Conservation (phyloP, 2,888 invertebrate species). For the Crocallis elinguaria region DNA sequence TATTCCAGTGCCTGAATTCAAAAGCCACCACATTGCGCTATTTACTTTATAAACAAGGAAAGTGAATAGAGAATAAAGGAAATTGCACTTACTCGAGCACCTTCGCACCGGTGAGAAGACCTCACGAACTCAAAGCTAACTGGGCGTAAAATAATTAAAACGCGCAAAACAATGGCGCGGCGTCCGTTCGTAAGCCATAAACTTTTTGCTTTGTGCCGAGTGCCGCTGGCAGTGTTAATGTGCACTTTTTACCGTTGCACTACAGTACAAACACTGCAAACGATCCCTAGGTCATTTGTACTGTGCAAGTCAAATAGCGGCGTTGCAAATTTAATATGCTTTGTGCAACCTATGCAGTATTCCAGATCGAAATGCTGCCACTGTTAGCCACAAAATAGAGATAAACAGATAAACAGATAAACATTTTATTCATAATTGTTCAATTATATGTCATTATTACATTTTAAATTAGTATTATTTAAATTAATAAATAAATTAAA, state of each 20-base stretch:
- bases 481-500: no score
- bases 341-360: no score
- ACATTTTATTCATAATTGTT: no score
- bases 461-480: no score
- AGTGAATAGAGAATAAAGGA: not conserved
- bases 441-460: no score
- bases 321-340: no score
- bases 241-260: constrained; percentile 32
- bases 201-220: constrained; percentile 56
- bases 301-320: no score
- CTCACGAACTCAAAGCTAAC: constrained; percentile 16
- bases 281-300: no score
- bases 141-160: constrained; percentile 47
- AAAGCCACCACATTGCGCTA: not conserved
- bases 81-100: not conserved
- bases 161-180: constrained; percentile 48
- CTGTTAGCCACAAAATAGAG: no score
- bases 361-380: no score
- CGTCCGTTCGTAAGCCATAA: constrained; percentile 58
- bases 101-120: not conserved
- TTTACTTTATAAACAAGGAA: not conserved
- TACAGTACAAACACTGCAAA: not conserved
- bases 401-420: no score
- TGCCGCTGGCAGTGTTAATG: constrained; percentile 46
- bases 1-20: no score